These are phyloP conservation scores for Sebastes fasciatus DNA, from an alignment of 2,113 vertebrate genomes.

Conservation along the genomic window DNA sequence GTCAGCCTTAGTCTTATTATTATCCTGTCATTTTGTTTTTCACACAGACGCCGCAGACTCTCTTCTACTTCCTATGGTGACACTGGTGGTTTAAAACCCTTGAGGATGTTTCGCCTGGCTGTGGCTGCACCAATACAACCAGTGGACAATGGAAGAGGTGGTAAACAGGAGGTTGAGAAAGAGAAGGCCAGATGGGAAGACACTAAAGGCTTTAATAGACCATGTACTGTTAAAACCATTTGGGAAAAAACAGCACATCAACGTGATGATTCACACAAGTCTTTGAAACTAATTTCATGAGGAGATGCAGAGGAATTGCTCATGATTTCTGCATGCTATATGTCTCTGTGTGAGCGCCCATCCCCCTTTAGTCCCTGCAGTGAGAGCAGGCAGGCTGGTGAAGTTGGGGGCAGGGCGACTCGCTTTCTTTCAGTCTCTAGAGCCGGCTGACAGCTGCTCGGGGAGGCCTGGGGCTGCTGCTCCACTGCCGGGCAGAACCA, in stretches of 20 bases:
- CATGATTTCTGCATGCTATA: slow-evolving; percentile 30
- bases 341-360: slow-evolving; percentile 50
- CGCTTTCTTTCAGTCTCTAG: slow-evolving; percentile 64
- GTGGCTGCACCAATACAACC: slow-evolving; percentile 22
- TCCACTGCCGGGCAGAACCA: slow-evolving; percentile 38
- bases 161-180: slow-evolving; percentile 50
- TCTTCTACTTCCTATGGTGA: slow-evolving; percentile 18
- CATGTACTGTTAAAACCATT: neutral
- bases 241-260: slow-evolving; percentile 17
- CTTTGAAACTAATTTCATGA: slow-evolving; percentile 4
- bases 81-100: slow-evolving; percentile 21
- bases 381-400: slow-evolving; percentile 64
- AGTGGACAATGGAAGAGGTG: slow-evolving; percentile 49
- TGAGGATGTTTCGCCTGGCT: slow-evolving; percentile 37
- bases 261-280: neutral
- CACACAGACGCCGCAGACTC: slow-evolving; percentile 1
- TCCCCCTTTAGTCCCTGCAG: slow-evolving; percentile 69
- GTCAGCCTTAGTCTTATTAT: neutral
- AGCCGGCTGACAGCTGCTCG: slow-evolving; percentile 78
- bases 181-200: slow-evolving; percentile 36
- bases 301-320: slow-evolving; percentile 32
- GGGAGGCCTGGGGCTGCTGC: slow-evolving; percentile 70
- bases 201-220: neutral
- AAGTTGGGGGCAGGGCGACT: slow-evolving; percentile 76
- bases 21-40: slow-evolving; percentile 32